These are phyloP conservation scores for Hystrix cristata DNA, from an alignment of 2,113 vertebrate species.

Conservation along the genomic window DNA sequence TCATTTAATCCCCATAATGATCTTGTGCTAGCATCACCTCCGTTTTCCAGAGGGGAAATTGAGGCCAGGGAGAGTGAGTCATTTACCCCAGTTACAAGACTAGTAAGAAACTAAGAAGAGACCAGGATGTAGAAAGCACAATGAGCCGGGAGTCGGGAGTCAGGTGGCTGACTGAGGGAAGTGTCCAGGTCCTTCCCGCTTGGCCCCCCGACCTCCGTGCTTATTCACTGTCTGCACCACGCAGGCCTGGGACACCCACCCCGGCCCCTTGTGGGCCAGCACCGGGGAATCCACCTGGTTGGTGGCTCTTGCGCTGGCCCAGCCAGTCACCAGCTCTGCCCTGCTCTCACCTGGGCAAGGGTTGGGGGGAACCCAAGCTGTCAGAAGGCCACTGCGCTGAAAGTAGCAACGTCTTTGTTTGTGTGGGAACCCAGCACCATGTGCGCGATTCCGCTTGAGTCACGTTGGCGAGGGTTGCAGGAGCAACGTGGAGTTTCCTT, in stretches of 20 bases:
- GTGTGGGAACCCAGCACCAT: background rate
- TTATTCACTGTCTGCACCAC: background rate
- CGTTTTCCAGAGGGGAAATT: slow-evolving; percentile 5
- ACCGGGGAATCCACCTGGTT: too few relatives aligned
- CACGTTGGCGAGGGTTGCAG: slow-evolving; percentile 66
- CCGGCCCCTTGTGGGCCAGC: background rate
- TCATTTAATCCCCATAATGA: background rate
- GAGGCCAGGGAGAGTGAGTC: background rate
- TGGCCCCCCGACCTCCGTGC: background rate
- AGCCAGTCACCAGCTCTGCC: accelerated
- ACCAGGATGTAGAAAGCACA: background rate
- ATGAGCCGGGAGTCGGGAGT: background rate
- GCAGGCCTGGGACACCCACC: background rate
- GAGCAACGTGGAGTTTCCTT: slow-evolving; percentile 68
- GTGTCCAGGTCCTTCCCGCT: background rate
- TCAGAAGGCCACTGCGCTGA: background rate
- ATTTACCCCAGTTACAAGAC: background rate
- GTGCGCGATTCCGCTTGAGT: slow-evolving; percentile 60
- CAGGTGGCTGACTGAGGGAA: accelerated
- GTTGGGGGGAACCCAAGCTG: background rate
- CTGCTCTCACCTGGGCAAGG: background rate
- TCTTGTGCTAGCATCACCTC: background rate
- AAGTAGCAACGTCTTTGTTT: slow-evolving; percentile 41
- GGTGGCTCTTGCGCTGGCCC: background rate
- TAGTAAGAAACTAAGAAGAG: background rate